Conservation (phyloP, 1,140 invertebrate genomes). For the Drosophila funebris region DNA sequence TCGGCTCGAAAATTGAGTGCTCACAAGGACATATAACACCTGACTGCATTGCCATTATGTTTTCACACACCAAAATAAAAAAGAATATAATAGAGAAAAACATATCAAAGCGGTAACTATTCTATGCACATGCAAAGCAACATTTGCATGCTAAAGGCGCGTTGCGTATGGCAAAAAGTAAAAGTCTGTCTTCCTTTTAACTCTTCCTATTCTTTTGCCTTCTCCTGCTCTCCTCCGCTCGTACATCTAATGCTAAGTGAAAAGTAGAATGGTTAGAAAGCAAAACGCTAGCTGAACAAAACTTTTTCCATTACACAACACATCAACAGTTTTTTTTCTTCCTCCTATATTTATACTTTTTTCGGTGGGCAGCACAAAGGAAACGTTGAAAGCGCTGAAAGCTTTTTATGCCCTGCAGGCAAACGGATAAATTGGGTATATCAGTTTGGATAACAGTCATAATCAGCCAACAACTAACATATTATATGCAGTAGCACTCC, state of each 20-base stretch:
- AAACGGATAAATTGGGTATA: constrained; percentile 49
- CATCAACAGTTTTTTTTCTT: constrained; percentile 73
- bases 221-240: not conserved
- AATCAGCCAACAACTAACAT: not conserved
- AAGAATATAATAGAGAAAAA: not conserved
- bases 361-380: constrained; percentile 71
- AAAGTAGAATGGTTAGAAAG: constrained; percentile 76
- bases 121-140: not conserved
- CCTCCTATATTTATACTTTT: constrained; percentile 47
- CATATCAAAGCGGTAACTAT: constrained; percentile 34
- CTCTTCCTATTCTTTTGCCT: not conserved
- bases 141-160: constrained; percentile 40
- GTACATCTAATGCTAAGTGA: constrained; percentile 60
- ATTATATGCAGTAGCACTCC: too few species aligned
- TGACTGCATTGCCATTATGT: constrained; percentile 27
- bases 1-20: constrained; percentile 30
- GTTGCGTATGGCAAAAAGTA: constrained; percentile 53
- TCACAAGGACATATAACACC: constrained; percentile 32
- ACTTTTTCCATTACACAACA: constrained; percentile 81
- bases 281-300: constrained; percentile 75
- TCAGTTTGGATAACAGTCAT: constrained; percentile 46
- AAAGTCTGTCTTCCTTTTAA: constrained; percentile 45
- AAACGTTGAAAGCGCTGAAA: constrained; percentile 76
- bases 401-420: constrained; percentile 68
- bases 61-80: not conserved